Evolutionary conservation across 2,113 vertebrate species (phyloP).

Genomic region (Phrynosoma platyrhinos): DNA sequence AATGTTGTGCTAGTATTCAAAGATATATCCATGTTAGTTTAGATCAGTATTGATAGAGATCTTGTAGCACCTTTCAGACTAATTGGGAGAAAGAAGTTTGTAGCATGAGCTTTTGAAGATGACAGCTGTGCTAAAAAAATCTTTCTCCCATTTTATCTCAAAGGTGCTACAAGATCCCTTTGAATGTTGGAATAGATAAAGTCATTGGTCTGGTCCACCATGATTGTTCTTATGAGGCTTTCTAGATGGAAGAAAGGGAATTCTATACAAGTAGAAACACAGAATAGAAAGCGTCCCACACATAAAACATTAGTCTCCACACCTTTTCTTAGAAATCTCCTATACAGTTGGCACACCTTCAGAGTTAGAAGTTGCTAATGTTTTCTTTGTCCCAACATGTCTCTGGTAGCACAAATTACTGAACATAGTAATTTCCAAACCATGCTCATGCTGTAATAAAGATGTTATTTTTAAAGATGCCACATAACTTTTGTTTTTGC

Average conservation of each 20-base stretch:
- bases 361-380: background rate
- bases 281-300: background rate
- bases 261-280: background rate
- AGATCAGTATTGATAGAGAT: too few relatives aligned
- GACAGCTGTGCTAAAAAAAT: too few relatives aligned
- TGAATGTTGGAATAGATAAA: too few relatives aligned
- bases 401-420: background rate
- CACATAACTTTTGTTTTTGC: background rate
- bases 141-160: too few relatives aligned
- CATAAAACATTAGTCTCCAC: background rate
- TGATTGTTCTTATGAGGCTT: background rate
- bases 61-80: too few relatives aligned
- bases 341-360: background rate
- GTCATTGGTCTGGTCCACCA: too few relatives aligned
- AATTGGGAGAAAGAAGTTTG: too few relatives aligned
- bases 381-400: background rate
- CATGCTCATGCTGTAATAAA: background rate
- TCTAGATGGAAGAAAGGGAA: background rate
- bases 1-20: too few relatives aligned
- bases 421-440: background rate
- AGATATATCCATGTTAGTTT: too few relatives aligned
- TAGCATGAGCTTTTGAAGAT: too few relatives aligned
- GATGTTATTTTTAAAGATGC: background rate
- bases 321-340: conserved; percentile 2
- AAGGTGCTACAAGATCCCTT: too few relatives aligned